Conservation (phyloP, 2,113 vertebrate genomes). For the Macrotis lagotis region DNA sequence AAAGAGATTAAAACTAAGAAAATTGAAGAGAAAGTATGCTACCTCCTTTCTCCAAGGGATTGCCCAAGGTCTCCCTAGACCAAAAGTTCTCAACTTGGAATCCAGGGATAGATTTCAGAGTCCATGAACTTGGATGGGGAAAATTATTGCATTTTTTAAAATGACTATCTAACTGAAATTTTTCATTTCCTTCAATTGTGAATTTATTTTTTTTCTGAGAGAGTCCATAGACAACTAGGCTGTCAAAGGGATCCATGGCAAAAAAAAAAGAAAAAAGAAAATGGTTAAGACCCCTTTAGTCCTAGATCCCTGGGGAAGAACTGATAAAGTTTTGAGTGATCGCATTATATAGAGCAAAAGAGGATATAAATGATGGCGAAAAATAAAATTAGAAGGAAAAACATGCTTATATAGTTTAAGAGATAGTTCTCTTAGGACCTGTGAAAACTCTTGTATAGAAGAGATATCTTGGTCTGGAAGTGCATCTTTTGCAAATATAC, state of each 20-base stretch:
- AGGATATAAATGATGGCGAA: background rate
- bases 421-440: background rate
- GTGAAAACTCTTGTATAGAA: background rate
- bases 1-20: background rate
- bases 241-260: background rate
- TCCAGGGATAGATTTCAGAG: background rate
- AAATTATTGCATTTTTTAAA: background rate
- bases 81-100: background rate
- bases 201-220: background rate
- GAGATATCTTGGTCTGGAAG: background rate
- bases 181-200: background rate
- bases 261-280: background rate
- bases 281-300: background rate
- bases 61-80: background rate
- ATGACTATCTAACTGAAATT: background rate
- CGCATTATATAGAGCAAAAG: background rate
- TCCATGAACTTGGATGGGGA: background rate
- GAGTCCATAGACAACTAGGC: background rate
- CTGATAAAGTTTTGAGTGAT: background rate
- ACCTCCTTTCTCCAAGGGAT: background rate
- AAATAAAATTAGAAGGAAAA: background rate
- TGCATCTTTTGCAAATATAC: background rate
- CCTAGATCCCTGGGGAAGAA: background rate
- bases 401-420: background rate
- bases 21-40: background rate